Evolutionary conservation across 2,888 invertebrate genomes (phyloP).

Genomic region (Cantharis rufa): DNA sequence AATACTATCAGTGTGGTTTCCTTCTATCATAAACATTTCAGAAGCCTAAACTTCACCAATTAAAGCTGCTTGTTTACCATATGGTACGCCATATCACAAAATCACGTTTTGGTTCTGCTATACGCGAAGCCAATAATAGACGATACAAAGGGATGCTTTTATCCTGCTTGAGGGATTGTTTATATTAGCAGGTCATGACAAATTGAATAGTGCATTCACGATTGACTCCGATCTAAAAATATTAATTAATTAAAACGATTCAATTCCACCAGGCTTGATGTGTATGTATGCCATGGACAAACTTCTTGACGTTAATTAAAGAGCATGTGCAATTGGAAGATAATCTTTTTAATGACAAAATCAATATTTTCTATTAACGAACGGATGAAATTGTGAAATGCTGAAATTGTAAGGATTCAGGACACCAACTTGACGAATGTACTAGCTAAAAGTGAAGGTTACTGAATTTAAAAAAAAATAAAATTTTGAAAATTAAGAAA

Average conservation of each 20-base stretch:
- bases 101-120: background rate
- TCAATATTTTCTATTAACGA: background rate
- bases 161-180: background rate
- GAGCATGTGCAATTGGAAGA: background rate
- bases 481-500: background rate
- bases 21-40: slow-evolving; percentile 19
- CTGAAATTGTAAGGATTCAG: background rate
- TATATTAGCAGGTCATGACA: background rate
- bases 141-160: background rate
- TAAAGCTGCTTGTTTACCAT: background rate
- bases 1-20: slow-evolving; percentile 3
- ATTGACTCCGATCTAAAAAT: background rate
- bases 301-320: background rate
- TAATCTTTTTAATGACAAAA: background rate
- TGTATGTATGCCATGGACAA: background rate
- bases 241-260: background rate
- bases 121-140: background rate
- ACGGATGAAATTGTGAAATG: background rate
- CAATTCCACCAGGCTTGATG: background rate
- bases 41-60: slow-evolving; percentile 1
- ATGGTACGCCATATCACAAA: background rate
- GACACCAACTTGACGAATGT: background rate
- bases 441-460: background rate
- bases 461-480: too few relatives aligned
- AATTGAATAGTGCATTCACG: background rate